Evolutionary conservation across 2,797 vertebrate genomes (phyloP).

Genomic region (Propithecus deckenii): DNA sequence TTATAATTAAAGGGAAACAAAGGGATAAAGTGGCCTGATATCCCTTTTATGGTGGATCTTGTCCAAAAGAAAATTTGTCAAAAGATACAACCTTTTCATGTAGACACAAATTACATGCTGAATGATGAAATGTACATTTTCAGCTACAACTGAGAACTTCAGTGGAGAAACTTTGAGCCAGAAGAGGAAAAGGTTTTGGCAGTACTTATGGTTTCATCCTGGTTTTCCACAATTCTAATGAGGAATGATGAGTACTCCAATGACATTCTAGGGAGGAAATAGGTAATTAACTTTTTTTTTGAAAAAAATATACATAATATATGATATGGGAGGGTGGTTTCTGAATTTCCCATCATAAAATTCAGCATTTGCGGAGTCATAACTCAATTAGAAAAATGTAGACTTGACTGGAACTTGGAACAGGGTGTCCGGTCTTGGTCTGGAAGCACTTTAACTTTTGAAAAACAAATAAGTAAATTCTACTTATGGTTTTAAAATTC

Average conservation of each 20-base stretch:
- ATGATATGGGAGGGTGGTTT: slow-evolving; percentile 10
- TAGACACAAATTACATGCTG: background rate
- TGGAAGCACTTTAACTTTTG: slow-evolving; percentile 34
- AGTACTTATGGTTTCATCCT: background rate
- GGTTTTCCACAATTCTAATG: background rate
- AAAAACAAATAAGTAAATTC: slow-evolving; percentile 54
- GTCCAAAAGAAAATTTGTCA: background rate
- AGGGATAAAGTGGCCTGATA: background rate
- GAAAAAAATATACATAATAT: slow-evolving; percentile 39
- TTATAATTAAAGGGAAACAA: background rate
- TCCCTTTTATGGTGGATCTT: background rate
- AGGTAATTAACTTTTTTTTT: background rate
- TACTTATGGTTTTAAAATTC: slow-evolving; percentile 8
- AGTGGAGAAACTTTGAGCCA: background rate
- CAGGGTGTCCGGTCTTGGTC: background rate
- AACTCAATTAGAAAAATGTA: slow-evolving; percentile 49
- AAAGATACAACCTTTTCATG: background rate
- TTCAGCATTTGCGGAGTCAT: background rate
- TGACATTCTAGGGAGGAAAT: background rate
- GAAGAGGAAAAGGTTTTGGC: background rate
- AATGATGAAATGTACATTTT: background rate
- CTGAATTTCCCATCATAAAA: slow-evolving; percentile 55
- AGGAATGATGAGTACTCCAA: background rate
- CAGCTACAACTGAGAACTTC: slow-evolving; percentile 22
- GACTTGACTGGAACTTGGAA: slow-evolving; percentile 48